Evolutionary conservation across 2,113 vertebrate genomes (phyloP).

Genomic region (Hylia prasina): DNA sequence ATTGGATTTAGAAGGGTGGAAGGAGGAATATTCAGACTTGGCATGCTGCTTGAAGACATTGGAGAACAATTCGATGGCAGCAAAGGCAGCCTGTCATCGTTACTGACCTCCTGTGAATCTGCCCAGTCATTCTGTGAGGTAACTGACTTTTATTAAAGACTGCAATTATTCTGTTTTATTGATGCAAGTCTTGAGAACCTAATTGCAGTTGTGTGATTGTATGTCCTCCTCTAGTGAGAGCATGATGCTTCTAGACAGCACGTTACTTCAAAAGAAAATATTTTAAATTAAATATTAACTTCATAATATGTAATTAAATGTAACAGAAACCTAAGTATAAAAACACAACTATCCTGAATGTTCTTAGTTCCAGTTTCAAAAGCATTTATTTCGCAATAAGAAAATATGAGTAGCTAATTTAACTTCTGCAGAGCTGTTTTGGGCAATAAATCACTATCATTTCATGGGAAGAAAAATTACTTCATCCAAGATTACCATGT

Average conservation of each 20-base stretch:
- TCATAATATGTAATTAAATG: not conserved
- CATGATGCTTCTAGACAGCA: not conserved
- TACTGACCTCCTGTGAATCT: not conserved
- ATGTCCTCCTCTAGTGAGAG: not conserved
- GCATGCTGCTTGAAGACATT: conserved; percentile 81
- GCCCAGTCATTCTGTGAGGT: conserved; percentile 70
- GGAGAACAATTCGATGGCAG: conserved; percentile 78
- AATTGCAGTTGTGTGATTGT: not conserved
- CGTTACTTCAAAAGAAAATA: not conserved
- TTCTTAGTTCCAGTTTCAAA: not conserved
- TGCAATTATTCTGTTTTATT: not conserved
- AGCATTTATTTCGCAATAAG: not conserved
- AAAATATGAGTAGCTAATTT: not conserved
- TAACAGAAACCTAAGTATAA: not conserved
- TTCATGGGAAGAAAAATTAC: not conserved
- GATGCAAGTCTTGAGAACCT: not conserved
- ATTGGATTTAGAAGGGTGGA: conserved; percentile 78
- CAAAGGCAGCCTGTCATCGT: conserved; percentile 12
- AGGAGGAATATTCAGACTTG: conserved; percentile 84
- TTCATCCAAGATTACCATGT: not conserved
- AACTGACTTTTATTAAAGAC: conserved; percentile 20
- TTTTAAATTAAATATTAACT: not conserved
- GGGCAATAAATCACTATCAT: not conserved
- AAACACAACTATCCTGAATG: not conserved
- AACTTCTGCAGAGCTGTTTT: not conserved